These are phyloP conservation scores for Ecdyonurus torrentis DNA, from an alignment of 2,888 invertebrate species.

Conservation along the genomic window DNA sequence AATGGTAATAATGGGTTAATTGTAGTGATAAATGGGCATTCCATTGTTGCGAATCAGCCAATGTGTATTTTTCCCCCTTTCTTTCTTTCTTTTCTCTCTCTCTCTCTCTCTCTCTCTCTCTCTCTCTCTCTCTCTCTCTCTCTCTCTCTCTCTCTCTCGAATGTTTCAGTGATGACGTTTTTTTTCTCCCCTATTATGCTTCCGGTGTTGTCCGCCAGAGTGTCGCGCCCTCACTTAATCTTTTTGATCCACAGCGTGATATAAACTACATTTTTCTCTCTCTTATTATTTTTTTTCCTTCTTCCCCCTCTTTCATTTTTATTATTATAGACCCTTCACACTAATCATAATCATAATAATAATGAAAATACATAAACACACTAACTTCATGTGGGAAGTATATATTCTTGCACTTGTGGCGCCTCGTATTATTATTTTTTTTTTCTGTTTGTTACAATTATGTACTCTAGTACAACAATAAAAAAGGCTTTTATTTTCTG, in stretches of 20 bases:
- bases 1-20: neutral
- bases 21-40: constrained; percentile 1
- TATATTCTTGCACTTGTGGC: neutral
- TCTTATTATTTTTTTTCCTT: too few relatives aligned
- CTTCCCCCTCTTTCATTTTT: too few relatives aligned
- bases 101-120: neutral
- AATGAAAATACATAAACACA: neutral
- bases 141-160: neutral
- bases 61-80: neutral
- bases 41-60: neutral
- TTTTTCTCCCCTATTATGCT: neutral
- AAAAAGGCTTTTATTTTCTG: too few relatives aligned
- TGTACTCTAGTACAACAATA: too few relatives aligned
- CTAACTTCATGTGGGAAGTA: neutral
- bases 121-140: neutral
- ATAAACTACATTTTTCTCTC: too few relatives aligned
- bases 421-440: too few relatives aligned
- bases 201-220: neutral
- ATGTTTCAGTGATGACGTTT: neutral
- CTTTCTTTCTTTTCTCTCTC: neutral
- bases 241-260: neutral
- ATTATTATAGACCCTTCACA: too few relatives aligned
- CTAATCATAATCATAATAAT: neutral
- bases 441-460: too few relatives aligned
- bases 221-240: neutral